Conservation (phyloP, 1,140 invertebrate species). For the Contarinia nasturtii region DNA sequence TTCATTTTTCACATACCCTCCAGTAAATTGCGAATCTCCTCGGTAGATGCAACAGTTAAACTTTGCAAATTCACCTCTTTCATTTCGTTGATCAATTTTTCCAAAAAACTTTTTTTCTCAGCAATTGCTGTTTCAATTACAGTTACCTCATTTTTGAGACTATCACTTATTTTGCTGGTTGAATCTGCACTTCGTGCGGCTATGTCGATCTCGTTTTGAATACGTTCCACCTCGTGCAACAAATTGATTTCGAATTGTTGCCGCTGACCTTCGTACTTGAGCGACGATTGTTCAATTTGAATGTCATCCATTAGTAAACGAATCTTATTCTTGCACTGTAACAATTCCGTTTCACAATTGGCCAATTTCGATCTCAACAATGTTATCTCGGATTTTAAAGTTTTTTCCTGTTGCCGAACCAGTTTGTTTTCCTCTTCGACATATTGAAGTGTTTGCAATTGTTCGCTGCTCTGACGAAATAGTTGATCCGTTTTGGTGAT, state of each 20-base stretch:
- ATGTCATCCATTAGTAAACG: constrained; percentile 47
- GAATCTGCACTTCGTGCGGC: constrained; percentile 62
- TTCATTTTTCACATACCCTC: constrained; percentile 34
- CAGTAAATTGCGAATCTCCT: constrained; percentile 59
- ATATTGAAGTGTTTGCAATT: constrained; percentile 56
- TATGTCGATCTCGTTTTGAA: constrained; percentile 65
- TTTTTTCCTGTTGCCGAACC: constrained; percentile 71
- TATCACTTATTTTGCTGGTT: constrained; percentile 60
- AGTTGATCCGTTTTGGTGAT: constrained; percentile 55
- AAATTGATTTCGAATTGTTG: constrained; percentile 57
- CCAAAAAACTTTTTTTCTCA: constrained; percentile 71
- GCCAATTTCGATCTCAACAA: constrained; percentile 61
- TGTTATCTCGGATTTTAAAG: constrained; percentile 66
- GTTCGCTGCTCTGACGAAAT: constrained; percentile 53
- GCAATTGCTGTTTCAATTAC: constrained; percentile 58
- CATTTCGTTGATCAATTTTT: constrained; percentile 69
- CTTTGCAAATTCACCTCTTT: constrained; percentile 81
- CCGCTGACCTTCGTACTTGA: constrained; percentile 15
- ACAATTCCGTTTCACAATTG: constrained; percentile 71
- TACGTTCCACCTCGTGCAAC: constrained; percentile 54
- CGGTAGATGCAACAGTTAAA: constrained; percentile 59
- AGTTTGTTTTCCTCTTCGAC: constrained; percentile 76
- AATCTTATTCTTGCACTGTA: constrained; percentile 78
- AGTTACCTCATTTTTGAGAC: constrained; percentile 55
- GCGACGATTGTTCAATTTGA: constrained; percentile 24